phyloP scores from a whole-genome alignment of 2,888 invertebrate genomes.

The Xylota segnis region DNA sequence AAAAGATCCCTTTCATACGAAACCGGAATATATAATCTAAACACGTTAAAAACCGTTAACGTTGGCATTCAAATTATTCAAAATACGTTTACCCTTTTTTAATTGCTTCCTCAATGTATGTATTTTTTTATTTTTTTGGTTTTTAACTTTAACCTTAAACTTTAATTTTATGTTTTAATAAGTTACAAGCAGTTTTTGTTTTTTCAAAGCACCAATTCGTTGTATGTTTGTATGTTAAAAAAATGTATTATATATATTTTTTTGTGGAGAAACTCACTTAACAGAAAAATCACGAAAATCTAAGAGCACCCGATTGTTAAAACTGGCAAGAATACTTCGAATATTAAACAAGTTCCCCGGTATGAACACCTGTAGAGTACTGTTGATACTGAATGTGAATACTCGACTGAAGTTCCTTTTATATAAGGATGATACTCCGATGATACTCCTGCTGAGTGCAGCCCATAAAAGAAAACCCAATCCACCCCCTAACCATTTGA shows the following conservation, averaged over 20 bases:
- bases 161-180: neutral
- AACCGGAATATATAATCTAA: constrained; percentile 54
- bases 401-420: constrained; percentile 76
- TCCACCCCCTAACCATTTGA: constrained; percentile 11
- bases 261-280: constrained; percentile 54
- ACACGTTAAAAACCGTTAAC: constrained; percentile 46
- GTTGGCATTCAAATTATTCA: constrained; percentile 31
- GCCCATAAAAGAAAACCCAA: constrained; percentile 41
- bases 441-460: constrained; percentile 45
- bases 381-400: constrained; percentile 73
- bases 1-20: constrained; percentile 30
- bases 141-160: neutral
- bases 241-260: too few species aligned
- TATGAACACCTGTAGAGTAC: constrained; percentile 78
- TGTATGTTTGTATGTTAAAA: neutral
- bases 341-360: constrained; percentile 43
- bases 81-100: constrained; percentile 43
- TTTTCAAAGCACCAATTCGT: neutral
- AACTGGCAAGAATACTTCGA: constrained; percentile 27
- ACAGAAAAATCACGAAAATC: constrained; percentile 30
- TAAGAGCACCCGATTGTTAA: constrained; percentile 31
- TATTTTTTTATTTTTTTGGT: constrained; percentile 2
- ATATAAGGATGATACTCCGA: constrained; percentile 66
- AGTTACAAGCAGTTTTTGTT: neutral
- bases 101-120: neutral